Evolutionary conservation across 2,888 invertebrate species (phyloP), one percentile per base, ranked within the genome.

Genomic region (Orthonychiurus folsomi): DNA sequence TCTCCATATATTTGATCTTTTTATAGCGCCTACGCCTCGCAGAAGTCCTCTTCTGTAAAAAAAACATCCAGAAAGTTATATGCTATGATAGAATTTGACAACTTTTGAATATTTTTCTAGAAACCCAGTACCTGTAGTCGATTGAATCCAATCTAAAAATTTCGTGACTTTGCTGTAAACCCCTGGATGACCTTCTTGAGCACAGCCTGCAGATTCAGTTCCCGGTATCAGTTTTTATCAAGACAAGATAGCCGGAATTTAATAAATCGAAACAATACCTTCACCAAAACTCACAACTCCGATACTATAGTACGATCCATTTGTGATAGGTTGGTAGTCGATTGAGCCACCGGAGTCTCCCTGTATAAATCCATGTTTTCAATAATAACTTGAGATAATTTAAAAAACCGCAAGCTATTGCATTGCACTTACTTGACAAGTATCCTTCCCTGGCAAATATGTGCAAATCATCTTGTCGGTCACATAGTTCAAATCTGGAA

Each of bases 301-400:
- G 37, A 72, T 59, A n/a, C 63, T 63, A 52, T 48, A 66, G 59
- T 67, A 67, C 3, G 60, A 55, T 5, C 66, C 66, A 59, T 28
- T 66, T 1, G 37, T 48, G 2, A 63, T 61, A 20, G 68, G 63
- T 50, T 62, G 60, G 52, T 64, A 67, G 60, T 71, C 69, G 48
- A 71, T 67, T 9, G 66, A 64, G n/a, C 71, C 71, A 56, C 71
- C 71, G 26, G 70, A 70, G 53, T 71, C 71, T 28, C 71, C 70
- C 59, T 62, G 23, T n/a, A 12, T 23, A 12, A 52, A 52, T 52
- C 24, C 5, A 52, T 12, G 3, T 21, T 12, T 52, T 5, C 20
- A 52, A 52, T 12, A 3, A 52, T 9, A 9, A 52, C 5, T 52
- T 5, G 20, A 23, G 12, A 52, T 12, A 52, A 52, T 12, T 21